Conservation (phyloP, 1,140 invertebrate genomes). For the Papilio aristodemus region DNA sequence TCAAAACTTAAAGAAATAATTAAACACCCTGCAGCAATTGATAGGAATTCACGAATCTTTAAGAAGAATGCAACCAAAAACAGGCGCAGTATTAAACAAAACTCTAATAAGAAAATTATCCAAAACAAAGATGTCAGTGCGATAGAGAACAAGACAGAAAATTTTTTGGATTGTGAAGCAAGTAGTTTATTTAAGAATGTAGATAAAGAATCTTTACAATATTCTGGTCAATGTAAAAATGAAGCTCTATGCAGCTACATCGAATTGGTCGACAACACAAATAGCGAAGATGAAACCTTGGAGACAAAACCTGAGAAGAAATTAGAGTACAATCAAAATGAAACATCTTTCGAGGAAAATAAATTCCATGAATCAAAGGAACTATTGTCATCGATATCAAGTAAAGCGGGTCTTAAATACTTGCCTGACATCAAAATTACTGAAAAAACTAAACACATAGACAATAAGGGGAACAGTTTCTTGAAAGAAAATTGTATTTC, state of each 20-base stretch:
- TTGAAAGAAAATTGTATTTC: background rate
- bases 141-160: background rate
- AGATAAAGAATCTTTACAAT: too few species aligned
- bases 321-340: background rate
- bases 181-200: background rate
- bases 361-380: constrained; percentile 14
- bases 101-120: background rate
- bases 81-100: background rate
- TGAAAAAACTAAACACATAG: background rate
- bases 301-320: background rate
- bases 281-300: constrained; percentile 9
- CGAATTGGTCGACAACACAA: background rate
- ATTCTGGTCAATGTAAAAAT: background rate
- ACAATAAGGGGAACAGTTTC: background rate
- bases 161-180: background rate
- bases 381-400: constrained; percentile 10
- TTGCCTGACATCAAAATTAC: background rate
- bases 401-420: constrained; percentile 13
- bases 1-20: constrained; percentile 33
- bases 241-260: background rate
- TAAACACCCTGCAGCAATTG: background rate
- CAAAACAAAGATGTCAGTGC: background rate
- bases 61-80: background rate
- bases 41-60: background rate
- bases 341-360: background rate